Percentiles rank a stretch among this genome's conserved stretches.
Evolutionary conservation across 1,140 invertebrate species (phyloP).

Genomic region (Drosophila willistoni): DNA sequence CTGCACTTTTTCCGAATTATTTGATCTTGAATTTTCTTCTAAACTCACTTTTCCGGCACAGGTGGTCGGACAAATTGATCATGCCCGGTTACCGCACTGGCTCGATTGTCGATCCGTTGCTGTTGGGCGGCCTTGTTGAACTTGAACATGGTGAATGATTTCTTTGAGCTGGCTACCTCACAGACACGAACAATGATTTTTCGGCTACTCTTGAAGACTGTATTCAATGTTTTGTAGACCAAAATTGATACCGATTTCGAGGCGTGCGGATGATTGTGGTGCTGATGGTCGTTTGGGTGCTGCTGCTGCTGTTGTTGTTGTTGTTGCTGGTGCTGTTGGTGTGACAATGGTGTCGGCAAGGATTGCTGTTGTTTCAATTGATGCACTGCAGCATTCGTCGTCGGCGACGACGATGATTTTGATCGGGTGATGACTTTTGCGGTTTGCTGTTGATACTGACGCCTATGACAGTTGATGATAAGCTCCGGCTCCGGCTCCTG

Average conservation of each 20-base stretch:
- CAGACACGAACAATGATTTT: conserved; percentile 83
- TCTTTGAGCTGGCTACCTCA: conserved; percentile 82
- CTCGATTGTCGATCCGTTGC: conserved; percentile 85
- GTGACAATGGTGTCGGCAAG: conserved; percentile 66
- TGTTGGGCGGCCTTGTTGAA: conserved; percentile 89
- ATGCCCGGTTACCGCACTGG: conserved; percentile 88
- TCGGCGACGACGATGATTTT: conserved; percentile 77
- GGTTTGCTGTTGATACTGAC: conserved; percentile 56
- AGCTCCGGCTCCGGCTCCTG: conserved; percentile 76
- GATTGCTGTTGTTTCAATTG: conserved; percentile 81
- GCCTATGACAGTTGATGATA: conserved; percentile 63
- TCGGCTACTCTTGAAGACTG: conserved; percentile 82
- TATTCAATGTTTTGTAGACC: conserved; percentile 82
- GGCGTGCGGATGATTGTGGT: conserved; percentile 57
- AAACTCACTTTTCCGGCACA: conserved; percentile 84
- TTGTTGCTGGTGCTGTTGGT: conserved; percentile 38
- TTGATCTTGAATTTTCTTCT: neutral
- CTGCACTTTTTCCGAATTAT: too few relatives aligned
- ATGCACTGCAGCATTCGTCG: conserved; percentile 73
- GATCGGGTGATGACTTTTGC: conserved; percentile 79
- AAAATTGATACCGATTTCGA: conserved; percentile 81
- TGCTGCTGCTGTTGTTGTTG: conserved; percentile 37
- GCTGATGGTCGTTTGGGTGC: conserved; percentile 24
- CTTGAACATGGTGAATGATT: conserved; percentile 88
- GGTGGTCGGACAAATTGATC: conserved; percentile 89